Conservation (phyloP, 2,797 vertebrate genomes). For the Ambastaia sidthimunki region DNA sequence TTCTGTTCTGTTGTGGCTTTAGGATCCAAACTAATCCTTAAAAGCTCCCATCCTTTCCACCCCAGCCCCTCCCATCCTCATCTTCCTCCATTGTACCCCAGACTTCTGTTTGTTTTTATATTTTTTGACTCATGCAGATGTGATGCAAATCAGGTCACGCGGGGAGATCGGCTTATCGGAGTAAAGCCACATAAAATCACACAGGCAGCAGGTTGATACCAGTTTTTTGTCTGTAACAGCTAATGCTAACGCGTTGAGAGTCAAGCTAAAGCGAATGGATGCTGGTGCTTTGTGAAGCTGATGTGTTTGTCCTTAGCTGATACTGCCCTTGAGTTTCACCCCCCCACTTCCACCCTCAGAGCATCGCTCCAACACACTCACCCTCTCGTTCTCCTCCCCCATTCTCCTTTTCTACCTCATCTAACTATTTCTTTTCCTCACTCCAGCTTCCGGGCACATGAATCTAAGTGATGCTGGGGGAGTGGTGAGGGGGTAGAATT, state of each 20-base stretch:
- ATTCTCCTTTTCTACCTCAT: conserved; percentile 48
- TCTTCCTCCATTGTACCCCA: conserved; percentile 67
- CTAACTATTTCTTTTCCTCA: conserved; percentile 56
- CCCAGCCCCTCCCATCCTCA: conserved; percentile 57
- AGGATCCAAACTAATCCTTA: conserved; percentile 76
- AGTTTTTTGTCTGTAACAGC: conserved; percentile 41
- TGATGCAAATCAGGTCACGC: conserved; percentile 83
- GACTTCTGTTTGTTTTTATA: conserved; percentile 73
- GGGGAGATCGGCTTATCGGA: conserved; percentile 79
- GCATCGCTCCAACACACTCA: conserved; percentile 44
- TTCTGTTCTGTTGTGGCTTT: conserved; percentile 67
- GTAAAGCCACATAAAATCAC: conserved; percentile 59
- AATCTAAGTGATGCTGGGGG: conserved; percentile 73
- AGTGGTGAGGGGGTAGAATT: conserved; percentile 73
- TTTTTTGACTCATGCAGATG: conserved; percentile 77
- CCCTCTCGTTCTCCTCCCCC: conserved; percentile 47
- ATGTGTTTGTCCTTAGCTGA: conserved; percentile 84
- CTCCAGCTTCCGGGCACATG: conserved; percentile 82
- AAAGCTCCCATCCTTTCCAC: conserved; percentile 68
- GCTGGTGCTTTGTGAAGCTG: conserved; percentile 75
- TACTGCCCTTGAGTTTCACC: conserved; percentile 84
- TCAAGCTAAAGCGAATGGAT: conserved; percentile 52
- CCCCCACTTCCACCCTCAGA: conserved; percentile 67
- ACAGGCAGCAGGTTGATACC: conserved; percentile 45
- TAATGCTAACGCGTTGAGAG: conserved; percentile 50